Evolutionary conservation across 2,113 vertebrate genomes (phyloP), one percentile per base, ranked within the genome.

Genomic region (Scytalopus superciliaris): DNA sequence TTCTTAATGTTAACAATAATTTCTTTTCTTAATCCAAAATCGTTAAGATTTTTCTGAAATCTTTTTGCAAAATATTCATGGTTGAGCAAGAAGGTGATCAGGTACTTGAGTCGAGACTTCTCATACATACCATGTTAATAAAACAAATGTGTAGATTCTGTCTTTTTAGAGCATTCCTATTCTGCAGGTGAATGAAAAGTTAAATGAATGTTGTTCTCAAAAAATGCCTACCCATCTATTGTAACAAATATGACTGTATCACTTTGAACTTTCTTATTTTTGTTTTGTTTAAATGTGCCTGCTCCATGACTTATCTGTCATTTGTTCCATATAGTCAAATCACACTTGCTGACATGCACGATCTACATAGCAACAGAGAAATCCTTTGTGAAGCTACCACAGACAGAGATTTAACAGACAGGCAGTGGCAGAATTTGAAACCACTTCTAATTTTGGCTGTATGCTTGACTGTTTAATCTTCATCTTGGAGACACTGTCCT

Each of bases 121-220:
- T 69, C 0, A 0, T 47, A 24, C 9, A 7, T 67, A 49, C 3
- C 5, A 6, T 24, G 14, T 73, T 76, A 53, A 7, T 31, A 39
- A 49, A 84, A 78, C 17, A 64, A 39, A 24, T 35, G 2, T 39
- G 18, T 22, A 60, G 25, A 17, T 80, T 57, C n/a, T 72, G 19
- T 50, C 35, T 33, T 84, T 73, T 44, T 79, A 68, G 24, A 79
- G 13, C 19, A 57, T 50, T 84, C 14, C 19, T 92, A 1, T 86
- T 90, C 13, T 69, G n/a, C 21, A 60, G 37, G 24, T 76, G 33
- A 73, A 66, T n/a, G n/a, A 6, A 7, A 37, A 49, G 14, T 64
- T 9, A 50, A 14, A 21, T 75, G 39, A 75, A 56, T 14, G 16
- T 18, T 40, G 12, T 47, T 13, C 44, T 23, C 55, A 64, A 40